A percentile compares a stretch with the other conserved stretches of the same genome.
Evolutionary conservation across 2,888 invertebrate species (phyloP).

Genomic region (Imbricaverruca yamaguchii): DNA sequence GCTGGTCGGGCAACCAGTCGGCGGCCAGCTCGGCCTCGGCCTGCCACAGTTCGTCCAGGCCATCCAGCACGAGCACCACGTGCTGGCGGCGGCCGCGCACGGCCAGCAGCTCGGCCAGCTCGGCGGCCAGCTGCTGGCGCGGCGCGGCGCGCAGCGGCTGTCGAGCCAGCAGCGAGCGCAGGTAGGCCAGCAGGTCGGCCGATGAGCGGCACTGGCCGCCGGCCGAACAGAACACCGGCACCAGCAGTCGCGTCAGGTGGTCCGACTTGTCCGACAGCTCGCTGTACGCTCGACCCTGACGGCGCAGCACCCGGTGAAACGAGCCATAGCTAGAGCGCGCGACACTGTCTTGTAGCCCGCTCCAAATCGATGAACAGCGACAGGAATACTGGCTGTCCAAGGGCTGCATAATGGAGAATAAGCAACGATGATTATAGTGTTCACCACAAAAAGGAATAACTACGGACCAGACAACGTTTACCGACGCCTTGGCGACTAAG

Average conservation of each 20-base stretch:
- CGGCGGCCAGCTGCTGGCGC: not conserved
- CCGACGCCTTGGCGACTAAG: too few species aligned
- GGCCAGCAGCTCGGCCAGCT: constrained; percentile 10
- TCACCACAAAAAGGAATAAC: too few species aligned
- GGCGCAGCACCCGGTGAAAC: not conserved
- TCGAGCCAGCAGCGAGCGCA: not conserved
- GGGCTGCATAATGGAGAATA: too few species aligned
- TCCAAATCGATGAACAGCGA: too few species aligned
- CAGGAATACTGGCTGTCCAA: too few species aligned
- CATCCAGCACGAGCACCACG: constrained; percentile 12
- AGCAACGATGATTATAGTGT: too few species aligned
- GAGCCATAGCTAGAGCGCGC: too few species aligned
- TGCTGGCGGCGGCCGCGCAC: constrained; percentile 17
- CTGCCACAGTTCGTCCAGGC: not conserved
- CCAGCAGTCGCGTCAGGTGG: not conserved
- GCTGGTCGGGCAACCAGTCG: not conserved
- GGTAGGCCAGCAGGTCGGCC: constrained; percentile 10
- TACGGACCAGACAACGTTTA: too few species aligned
- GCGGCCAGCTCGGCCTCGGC: not conserved
- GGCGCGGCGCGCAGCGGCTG: not conserved
- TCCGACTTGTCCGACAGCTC: not conserved
- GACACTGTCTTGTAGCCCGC: too few species aligned
- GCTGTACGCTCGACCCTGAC: not conserved
- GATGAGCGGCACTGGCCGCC: not conserved
- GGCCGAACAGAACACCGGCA: not conserved